A percentile compares a stretch with the other conserved stretches of the same genome.
These are phyloP conservation scores for Phalacrocorax brasilianus DNA, from an alignment of 2,113 vertebrate genomes.

Conservation along the genomic window DNA sequence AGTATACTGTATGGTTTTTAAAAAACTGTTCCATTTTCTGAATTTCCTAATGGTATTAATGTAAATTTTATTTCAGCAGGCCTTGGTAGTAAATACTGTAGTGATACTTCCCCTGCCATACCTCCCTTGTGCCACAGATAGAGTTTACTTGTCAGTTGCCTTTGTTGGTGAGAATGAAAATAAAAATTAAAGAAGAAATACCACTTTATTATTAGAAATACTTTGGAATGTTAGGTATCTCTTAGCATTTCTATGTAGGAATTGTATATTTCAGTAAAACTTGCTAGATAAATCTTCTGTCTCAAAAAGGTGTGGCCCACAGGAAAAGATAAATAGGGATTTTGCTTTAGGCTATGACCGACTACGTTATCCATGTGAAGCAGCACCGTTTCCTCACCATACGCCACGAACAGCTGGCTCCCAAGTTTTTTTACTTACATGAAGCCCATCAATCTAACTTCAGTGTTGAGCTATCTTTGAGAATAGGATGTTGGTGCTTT, in stretches of 20 bases:
- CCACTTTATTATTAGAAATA: background rate
- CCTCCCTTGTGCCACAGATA: background rate
- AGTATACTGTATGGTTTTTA: background rate
- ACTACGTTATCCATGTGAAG: rapidly evolving
- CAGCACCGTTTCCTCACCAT: background rate
- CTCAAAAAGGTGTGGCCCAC: background rate
- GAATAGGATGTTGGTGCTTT: background rate
- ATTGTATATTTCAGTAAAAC: background rate
- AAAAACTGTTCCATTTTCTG: background rate
- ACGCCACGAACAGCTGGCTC: rapidly evolving
- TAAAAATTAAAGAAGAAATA: background rate
- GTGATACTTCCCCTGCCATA: background rate
- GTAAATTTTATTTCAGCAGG: background rate
- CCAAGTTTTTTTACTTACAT: rapidly evolving
- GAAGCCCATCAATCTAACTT: too few relatives aligned
- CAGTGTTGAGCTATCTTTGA: background rate
- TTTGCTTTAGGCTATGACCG: background rate
- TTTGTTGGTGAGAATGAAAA: background rate
- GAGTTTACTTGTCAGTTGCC: background rate
- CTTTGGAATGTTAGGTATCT: background rate
- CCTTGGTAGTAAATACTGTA: too few relatives aligned
- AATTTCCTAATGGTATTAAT: background rate
- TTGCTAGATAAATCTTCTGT: background rate
- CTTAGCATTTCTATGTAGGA: background rate
- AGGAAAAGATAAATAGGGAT: background rate